Evolutionary conservation across 37 sponge, comb jelly and placozoan species (phyloP).

Genomic region (Diacarnus erythraeanus): DNA sequence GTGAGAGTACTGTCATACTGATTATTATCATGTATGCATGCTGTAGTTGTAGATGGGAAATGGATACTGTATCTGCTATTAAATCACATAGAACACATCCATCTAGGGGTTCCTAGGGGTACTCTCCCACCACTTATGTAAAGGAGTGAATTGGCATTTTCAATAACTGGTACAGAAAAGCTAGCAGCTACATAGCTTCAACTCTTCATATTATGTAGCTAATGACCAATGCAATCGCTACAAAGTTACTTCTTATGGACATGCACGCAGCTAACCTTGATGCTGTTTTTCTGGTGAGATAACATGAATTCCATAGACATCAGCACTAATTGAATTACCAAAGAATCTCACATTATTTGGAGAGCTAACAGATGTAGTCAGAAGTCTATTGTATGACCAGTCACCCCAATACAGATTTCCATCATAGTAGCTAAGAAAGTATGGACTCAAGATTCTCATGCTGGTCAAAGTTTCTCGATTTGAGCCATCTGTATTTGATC

Average conservation of each 20-base stretch:
- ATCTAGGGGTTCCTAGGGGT: no score
- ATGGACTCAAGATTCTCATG: background rate
- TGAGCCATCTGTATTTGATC: slow-evolving; percentile 21
- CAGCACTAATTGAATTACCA: background rate
- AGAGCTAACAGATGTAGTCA: background rate
- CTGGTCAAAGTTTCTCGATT: slow-evolving; percentile 6
- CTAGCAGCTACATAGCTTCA: no score
- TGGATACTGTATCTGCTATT: no score
- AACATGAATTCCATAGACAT: slow-evolving; percentile 4
- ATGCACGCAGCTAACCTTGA: background rate
- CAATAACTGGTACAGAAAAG: no score
- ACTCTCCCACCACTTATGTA: no score
- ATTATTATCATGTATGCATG: no score
- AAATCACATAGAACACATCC: no score
- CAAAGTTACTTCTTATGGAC: background rate
- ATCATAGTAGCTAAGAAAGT: slow-evolving; percentile 51
- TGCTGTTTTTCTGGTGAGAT: slow-evolving; percentile 12
- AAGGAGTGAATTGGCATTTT: no score
- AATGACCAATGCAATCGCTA: no score
- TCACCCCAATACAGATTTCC: slow-evolving; percentile 69
- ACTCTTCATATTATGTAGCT: no score
- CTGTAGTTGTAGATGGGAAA: no score
- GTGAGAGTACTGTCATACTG: no score
- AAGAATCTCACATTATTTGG: slow-evolving; percentile 2
- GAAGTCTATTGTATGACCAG: slow-evolving; percentile 16